Evolutionary conservation across 1,140 invertebrate genomes (phyloP).

Genomic region (Gryllus bimaculatus): DNA sequence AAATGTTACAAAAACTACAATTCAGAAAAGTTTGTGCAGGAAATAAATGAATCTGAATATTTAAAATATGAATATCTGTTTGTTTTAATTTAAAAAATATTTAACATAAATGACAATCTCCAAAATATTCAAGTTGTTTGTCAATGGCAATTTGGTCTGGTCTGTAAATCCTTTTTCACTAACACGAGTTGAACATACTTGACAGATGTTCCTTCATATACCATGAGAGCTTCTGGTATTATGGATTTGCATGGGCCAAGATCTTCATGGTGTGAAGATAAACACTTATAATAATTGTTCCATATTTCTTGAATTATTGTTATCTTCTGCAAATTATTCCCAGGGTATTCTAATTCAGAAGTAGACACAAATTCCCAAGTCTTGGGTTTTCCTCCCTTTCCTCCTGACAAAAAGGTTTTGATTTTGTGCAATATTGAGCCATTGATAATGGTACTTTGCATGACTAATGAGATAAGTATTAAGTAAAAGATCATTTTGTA

Average conservation of each 20-base stretch:
- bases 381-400: background rate
- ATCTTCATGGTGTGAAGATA: slow-evolving; percentile 24
- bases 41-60: too few relatives aligned
- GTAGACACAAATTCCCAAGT: slow-evolving; percentile 7
- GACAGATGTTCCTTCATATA: slow-evolving; percentile 35
- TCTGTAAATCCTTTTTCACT: background rate
- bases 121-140: too few relatives aligned
- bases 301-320: slow-evolving; percentile 35
- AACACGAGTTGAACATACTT: slow-evolving; percentile 23
- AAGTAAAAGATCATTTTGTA: background rate
- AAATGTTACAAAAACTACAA: too few relatives aligned
- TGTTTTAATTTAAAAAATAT: too few relatives aligned
- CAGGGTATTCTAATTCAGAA: slow-evolving; percentile 36
- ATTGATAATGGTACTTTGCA: slow-evolving; percentile 59
- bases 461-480: slow-evolving; percentile 67
- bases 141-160: too few relatives aligned
- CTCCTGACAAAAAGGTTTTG: background rate
- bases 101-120: too few relatives aligned
- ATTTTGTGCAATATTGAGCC: slow-evolving; percentile 27
- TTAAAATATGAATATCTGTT: too few relatives aligned
- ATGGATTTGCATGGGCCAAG: slow-evolving; percentile 15
- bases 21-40: too few relatives aligned
- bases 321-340: slow-evolving; percentile 31
- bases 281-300: slow-evolving; percentile 42
- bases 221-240: slow-evolving; percentile 33